Conservation (phyloP, 2,888 invertebrate species). For the Pyralis farinalis region DNA sequence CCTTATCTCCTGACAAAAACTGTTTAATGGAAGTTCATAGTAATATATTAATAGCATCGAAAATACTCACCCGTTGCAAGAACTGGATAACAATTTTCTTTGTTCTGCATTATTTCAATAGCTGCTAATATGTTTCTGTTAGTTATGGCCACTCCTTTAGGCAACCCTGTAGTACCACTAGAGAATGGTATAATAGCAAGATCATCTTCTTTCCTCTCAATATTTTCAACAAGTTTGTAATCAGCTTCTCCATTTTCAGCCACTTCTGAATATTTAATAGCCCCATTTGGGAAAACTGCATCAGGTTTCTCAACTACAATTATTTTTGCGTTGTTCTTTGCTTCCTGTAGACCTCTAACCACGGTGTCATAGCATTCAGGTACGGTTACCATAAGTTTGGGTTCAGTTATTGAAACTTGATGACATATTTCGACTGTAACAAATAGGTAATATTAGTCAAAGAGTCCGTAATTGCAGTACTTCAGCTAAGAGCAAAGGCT, state of each 20-base stretch:
- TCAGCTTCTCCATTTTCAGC: conserved; percentile 77
- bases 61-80: conserved; percentile 44
- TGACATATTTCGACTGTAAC: conserved; percentile 86
- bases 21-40: too few relatives aligned
- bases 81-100: conserved; percentile 46
- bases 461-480: too few relatives aligned
- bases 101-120: conserved; percentile 44
- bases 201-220: conserved; percentile 75
- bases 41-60: neutral
- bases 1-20: too few relatives aligned
- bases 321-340: conserved; percentile 72
- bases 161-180: conserved; percentile 92
- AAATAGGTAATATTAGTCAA: conserved; percentile 6
- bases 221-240: conserved; percentile 61
- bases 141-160: conserved; percentile 87
- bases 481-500: too few relatives aligned
- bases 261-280: conserved; percentile 82
- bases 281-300: conserved; percentile 72
- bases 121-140: conserved; percentile 78
- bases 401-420: conserved; percentile 82
- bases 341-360: conserved; percentile 59
- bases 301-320: conserved; percentile 69
- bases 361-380: conserved; percentile 74
- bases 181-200: conserved; percentile 89
- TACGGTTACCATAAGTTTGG: conserved; percentile 83